Evolutionary conservation across 1,140 invertebrate species (phyloP).

Genomic region (Anadara kagoshimensis): DNA sequence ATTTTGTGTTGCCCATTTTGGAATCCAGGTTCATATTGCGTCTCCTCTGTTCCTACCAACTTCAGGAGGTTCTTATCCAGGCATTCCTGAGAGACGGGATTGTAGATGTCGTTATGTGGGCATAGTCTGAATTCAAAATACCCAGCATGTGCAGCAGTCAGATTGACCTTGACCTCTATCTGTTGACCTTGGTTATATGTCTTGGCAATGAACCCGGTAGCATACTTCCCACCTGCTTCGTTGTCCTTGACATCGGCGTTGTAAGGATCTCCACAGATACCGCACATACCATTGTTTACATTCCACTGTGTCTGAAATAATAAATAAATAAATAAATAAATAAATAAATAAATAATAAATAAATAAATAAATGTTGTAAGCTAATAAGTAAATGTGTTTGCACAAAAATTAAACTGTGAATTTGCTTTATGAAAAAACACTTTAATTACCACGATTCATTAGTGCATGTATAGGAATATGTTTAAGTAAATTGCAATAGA

Average conservation of each 20-base stretch:
- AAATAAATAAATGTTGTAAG: no score
- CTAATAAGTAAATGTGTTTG: no score
- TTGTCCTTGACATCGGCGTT: constrained; percentile 52
- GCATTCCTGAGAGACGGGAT: no score
- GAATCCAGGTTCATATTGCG: neutral
- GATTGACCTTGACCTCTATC: constrained; percentile 2
- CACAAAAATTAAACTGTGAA: no score
- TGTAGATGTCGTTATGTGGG: neutral
- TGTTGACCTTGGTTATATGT: constrained; percentile 45
- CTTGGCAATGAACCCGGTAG: constrained; percentile 59
- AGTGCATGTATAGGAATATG: no score
- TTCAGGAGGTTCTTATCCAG: neutral
- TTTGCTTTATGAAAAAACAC: no score
- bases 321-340: neutral
- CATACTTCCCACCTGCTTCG: constrained; percentile 68
- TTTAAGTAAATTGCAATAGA: no score
- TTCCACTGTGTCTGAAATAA: constrained; percentile 23
- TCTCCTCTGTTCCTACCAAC: neutral
- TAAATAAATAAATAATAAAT: no score
- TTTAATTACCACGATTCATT: no score
- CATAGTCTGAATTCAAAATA: neutral
- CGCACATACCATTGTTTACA: constrained; percentile 67
- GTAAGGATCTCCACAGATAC: constrained; percentile 70
- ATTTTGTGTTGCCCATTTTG: neutral
- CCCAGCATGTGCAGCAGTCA: constrained; percentile 2